Conservation (phyloP, 1,140 invertebrate genomes). For the Bombus superbus region DNA sequence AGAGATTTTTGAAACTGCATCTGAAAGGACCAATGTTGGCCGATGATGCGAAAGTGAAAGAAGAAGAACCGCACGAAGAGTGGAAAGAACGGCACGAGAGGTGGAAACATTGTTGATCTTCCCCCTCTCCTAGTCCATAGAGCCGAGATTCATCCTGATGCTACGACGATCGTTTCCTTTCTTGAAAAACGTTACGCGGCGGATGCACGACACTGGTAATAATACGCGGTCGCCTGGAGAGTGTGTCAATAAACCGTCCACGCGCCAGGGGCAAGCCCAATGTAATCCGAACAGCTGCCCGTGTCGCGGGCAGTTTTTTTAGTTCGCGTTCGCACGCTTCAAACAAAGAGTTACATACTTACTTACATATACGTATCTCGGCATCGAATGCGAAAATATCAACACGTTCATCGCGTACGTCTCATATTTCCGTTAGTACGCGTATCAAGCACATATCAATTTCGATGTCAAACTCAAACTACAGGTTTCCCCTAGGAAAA, state of each 20-base stretch:
- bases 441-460: not conserved
- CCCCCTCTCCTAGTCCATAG: not conserved
- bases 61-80: not conserved
- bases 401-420: not conserved
- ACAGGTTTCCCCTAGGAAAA: no score
- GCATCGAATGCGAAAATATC: constrained; percentile 26
- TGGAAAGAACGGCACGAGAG: not conserved
- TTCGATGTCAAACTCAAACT: not conserved
- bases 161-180: not conserved
- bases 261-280: constrained; percentile 45
- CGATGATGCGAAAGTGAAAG: not conserved
- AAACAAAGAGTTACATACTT: constrained; percentile 68
- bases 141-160: constrained; percentile 1
- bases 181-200: constrained; percentile 28
- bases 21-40: not conserved
- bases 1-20: not conserved
- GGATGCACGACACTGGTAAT: constrained; percentile 38
- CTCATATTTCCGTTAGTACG: not conserved
- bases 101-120: constrained; percentile 8
- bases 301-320: constrained; percentile 64
- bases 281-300: constrained; percentile 71
- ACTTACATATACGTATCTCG: constrained; percentile 6
- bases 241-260: constrained; percentile 66
- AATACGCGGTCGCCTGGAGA: constrained; percentile 43
- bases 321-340: constrained; percentile 50